These are phyloP conservation scores for Drosophila melanosoma DNA, from an alignment of 2,888 invertebrate species.

Conservation along the genomic window DNA sequence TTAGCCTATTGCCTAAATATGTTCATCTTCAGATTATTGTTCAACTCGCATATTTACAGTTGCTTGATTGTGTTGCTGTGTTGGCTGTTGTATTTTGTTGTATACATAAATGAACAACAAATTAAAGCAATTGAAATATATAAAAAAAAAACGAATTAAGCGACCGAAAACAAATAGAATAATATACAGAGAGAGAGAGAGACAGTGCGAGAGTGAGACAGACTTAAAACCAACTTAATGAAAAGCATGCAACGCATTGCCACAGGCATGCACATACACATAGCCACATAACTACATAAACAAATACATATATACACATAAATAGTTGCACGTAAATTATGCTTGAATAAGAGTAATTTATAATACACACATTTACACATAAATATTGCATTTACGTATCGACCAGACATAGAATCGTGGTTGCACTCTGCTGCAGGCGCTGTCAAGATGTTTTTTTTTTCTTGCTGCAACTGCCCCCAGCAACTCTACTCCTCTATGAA, in stretches of 20 bases:
- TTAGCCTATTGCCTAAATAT: conserved; percentile 49
- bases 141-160: conserved; percentile 71
- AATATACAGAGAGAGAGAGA: neutral
- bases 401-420: conserved; percentile 61
- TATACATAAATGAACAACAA: conserved; percentile 71
- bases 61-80: conserved; percentile 39
- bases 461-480: conserved; percentile 2
- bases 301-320: conserved; percentile 23
- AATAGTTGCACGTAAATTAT: conserved; percentile 44
- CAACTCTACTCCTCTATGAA: neutral
- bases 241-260: conserved; percentile 55
- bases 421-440: conserved; percentile 66
- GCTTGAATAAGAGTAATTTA: conserved; percentile 51
- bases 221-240: conserved; percentile 20
- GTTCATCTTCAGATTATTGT: conserved; percentile 23
- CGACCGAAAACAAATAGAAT: conserved; percentile 46
- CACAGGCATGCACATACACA: conserved; percentile 22
- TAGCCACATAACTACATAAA: neutral
- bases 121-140: conserved; percentile 70
- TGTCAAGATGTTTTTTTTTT: conserved; percentile 35
- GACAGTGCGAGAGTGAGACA: neutral
- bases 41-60: conserved; percentile 68
- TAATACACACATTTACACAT: conserved; percentile 27
- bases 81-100: conserved; percentile 36
- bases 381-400: conserved; percentile 53